Conservation (phyloP, 2,113 vertebrate species). For the Damaliscus lunatus region DNA sequence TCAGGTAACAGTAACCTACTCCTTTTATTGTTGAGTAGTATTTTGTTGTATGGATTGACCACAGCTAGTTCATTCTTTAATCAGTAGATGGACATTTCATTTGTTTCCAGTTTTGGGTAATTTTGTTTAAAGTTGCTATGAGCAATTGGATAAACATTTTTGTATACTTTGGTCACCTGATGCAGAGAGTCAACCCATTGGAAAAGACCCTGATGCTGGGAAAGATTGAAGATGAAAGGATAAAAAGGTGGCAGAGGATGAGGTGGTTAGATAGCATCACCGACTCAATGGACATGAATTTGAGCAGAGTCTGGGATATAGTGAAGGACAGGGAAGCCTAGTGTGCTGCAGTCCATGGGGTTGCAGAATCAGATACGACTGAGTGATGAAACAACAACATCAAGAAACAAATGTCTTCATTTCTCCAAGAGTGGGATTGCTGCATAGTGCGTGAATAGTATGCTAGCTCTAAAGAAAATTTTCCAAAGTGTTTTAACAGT, state of each 20-base stretch:
- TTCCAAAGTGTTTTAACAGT: not conserved
- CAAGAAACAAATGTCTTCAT: not conserved
- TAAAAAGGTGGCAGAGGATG: not conserved
- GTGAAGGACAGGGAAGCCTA: not conserved
- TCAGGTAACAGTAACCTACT: not conserved
- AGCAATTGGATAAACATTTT: not conserved
- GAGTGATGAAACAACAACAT: not conserved
- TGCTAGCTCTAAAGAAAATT: not conserved
- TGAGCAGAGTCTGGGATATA: not conserved
- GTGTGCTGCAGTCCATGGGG: not conserved
- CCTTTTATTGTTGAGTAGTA: not conserved
- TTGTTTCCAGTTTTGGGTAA: not conserved
- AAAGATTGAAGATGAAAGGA: not conserved
- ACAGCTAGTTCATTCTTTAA: not conserved
- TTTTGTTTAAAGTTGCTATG: not conserved
- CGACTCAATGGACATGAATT: not conserved
- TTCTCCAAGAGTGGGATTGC: not conserved
- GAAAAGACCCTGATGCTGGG: not conserved
- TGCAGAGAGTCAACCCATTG: not conserved
- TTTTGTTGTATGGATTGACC: not conserved
- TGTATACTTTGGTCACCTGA: not conserved
- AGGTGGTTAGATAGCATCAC: not conserved
- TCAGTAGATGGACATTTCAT: not conserved
- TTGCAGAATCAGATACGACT: not conserved
- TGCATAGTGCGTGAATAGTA: not conserved